Evolutionary conservation across 2,113 vertebrate genomes (phyloP), one percentile per base, ranked within the genome.

Genomic region (Illadopsis cleaveri): DNA sequence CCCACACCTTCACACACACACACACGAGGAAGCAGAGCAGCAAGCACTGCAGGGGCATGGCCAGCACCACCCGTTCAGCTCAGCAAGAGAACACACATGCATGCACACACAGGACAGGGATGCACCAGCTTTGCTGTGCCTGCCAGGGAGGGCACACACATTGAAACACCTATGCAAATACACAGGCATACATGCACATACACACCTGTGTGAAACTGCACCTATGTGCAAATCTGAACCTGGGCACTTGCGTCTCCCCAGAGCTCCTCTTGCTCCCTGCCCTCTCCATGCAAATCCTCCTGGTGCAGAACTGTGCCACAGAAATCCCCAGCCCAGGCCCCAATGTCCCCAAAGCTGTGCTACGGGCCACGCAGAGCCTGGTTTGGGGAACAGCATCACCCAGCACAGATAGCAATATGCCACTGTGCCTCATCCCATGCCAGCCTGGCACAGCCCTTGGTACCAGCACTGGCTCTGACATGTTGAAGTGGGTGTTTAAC

Each of bases 171-270:
- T 7, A 25, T 42, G 50, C 47, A 64, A 54, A 53, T 7, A 9
- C 24, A 17, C 38, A 33, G 0, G 0, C 15, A 1, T 8, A 35
- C 17, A 4, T 8, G 12, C 7, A n/a, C 42, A 17, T 12, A 21
- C 15, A 50, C 54, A 20, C 40, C 54, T 28, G 19, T 30, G 24
- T 33, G 35, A 20, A 25, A 4, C n/a, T 53, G 47, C 53, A 71
- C 27, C 60, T 68, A 2, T 12, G 82, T 62, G 83, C 69, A 96
- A 94, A 80, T 51, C 22, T 62, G 73, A 31, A 31, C 45, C 3
- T 1, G 5, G 35, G 28, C 28, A 38, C 35, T 79, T 3, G 1
- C 0, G 0, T 30, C 45, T 37, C 6, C 30, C 12, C 18, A 8
- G 54, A 0, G 3, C 47, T 35, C 57, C 24, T 37, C 53, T 53